Conservation (phyloP, 2,113 vertebrate genomes). For the Gymnobelideus leadbeateri region DNA sequence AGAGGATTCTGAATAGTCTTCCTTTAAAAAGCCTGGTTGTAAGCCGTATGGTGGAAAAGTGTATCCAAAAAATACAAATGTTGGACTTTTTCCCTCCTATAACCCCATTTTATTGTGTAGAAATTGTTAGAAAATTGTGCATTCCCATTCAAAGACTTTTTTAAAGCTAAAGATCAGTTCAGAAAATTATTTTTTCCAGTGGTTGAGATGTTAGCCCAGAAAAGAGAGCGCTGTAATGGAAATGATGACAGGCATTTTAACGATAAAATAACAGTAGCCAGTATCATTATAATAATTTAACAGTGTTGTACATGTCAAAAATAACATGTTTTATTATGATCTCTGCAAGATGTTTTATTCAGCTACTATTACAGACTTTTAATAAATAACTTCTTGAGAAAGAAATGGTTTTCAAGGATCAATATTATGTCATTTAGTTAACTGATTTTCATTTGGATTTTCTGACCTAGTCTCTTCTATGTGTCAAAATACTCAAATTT, state of each 20-base stretch:
- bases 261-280: not conserved
- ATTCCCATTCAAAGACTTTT: slow-evolving; percentile 48
- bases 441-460: slow-evolving; percentile 40
- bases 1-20: slow-evolving; percentile 24
- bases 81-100: slow-evolving; percentile 54
- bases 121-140: slow-evolving; percentile 38
- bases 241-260: slow-evolving; percentile 38
- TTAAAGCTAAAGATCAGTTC: slow-evolving; percentile 48
- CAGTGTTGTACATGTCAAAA: slow-evolving; percentile 1
- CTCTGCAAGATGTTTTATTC: slow-evolving; percentile 44
- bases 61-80: not conserved
- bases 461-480: not conserved
- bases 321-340: not conserved
- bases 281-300: slow-evolving; percentile 17
- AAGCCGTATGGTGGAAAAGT: not conserved
- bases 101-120: slow-evolving; percentile 66
- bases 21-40: slow-evolving; percentile 13
- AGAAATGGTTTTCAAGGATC: slow-evolving; percentile 53
- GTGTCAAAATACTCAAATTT: not conserved
- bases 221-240: not conserved
- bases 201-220: slow-evolving; percentile 52
- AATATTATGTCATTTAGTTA: slow-evolving; percentile 26
- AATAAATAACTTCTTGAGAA: slow-evolving; percentile 7
- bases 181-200: slow-evolving; percentile 47
- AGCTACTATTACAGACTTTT: slow-evolving; percentile 22